Percentiles rank a stretch among this genome's conserved stretches.
These are phyloP conservation scores for Cyprinella venusta DNA, from an alignment of 2,797 vertebrate genomes.

Conservation along the genomic window DNA sequence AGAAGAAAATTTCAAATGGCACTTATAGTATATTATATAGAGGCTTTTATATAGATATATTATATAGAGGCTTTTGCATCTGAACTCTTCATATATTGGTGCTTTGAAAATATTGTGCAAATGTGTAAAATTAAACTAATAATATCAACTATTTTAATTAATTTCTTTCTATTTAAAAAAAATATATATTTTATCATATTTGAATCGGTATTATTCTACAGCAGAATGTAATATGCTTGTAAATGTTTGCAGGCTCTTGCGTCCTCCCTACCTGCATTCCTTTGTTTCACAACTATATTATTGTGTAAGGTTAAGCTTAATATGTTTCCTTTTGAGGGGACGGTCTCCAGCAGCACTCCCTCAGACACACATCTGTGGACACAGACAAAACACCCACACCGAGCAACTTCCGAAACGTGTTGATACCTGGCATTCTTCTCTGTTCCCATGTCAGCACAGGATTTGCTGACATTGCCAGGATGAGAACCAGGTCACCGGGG, in stretches of 20 bases:
- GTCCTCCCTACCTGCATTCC: background rate
- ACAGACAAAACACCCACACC: conserved; percentile 60
- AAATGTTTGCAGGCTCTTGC: background rate
- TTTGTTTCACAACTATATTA: conserved; percentile 4
- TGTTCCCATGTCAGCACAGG: conserved; percentile 54
- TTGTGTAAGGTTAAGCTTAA: conserved; percentile 25
- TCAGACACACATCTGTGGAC: conserved; percentile 60
- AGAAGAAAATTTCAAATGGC: too few species aligned
- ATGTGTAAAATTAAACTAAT: background rate
- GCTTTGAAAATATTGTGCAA: background rate
- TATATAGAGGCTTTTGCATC: too few species aligned
- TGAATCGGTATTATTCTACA: background rate
- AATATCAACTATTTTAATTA: background rate
- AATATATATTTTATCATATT: too few species aligned
- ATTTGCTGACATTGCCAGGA: conserved; percentile 51
- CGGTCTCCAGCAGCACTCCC: conserved; percentile 26
- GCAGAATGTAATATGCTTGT: background rate
- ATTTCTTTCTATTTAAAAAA: too few species aligned
- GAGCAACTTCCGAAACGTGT: conserved; percentile 51
- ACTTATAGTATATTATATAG: too few species aligned
- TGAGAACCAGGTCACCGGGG: conserved; percentile 47
- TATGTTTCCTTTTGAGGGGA: conserved; percentile 40
- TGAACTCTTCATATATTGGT: too few species aligned
- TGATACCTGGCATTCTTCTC: conserved; percentile 62
- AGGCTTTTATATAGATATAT: too few species aligned